A percentile compares a stretch with the other conserved stretches of the same genome.
These are phyloP conservation scores for Pharmacophagus antenor DNA, from an alignment of 2,888 invertebrate genomes.

Conservation along the genomic window DNA sequence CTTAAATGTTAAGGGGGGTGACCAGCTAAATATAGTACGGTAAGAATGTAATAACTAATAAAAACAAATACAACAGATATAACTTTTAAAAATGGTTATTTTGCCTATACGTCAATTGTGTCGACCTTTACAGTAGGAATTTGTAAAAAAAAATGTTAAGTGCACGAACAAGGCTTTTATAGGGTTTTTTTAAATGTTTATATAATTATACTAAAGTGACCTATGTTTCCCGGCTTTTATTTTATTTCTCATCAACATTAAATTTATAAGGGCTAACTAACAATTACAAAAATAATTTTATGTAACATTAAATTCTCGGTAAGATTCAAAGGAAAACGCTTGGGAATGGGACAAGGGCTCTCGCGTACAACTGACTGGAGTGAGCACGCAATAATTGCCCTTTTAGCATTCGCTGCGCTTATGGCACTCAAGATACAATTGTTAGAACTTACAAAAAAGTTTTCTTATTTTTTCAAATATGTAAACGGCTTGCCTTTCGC, in stretches of 20 bases:
- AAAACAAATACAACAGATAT: too few species aligned
- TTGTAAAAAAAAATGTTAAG: too few species aligned
- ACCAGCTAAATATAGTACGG: too few species aligned
- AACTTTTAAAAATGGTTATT: conserved; percentile 24
- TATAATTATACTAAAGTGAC: too few species aligned
- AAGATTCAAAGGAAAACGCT: conserved; percentile 1
- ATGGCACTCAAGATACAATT: conserved; percentile 1
- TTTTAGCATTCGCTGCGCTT: conserved; percentile 8
- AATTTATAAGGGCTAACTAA: neutral
- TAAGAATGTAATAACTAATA: too few species aligned
- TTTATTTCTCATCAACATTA: too few species aligned
- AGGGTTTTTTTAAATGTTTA: too few species aligned
- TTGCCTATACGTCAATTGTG: too few species aligned
- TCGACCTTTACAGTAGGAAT: too few species aligned
- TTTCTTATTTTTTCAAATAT: neutral
- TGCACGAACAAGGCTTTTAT: too few species aligned
- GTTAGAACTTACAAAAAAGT: neutral
- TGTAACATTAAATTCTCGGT: neutral
- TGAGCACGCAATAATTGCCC: conserved; percentile 8
- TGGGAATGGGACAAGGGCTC: conserved; percentile 1
- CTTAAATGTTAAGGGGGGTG: too few species aligned
- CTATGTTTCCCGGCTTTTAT: too few species aligned
- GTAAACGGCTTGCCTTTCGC: neutral
- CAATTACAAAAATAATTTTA: neutral
- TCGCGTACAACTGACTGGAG: neutral